Base-by-base conservation (phyloP, 2,797 vertebrate genomes). In the Epinephelus coioides region DNA sequence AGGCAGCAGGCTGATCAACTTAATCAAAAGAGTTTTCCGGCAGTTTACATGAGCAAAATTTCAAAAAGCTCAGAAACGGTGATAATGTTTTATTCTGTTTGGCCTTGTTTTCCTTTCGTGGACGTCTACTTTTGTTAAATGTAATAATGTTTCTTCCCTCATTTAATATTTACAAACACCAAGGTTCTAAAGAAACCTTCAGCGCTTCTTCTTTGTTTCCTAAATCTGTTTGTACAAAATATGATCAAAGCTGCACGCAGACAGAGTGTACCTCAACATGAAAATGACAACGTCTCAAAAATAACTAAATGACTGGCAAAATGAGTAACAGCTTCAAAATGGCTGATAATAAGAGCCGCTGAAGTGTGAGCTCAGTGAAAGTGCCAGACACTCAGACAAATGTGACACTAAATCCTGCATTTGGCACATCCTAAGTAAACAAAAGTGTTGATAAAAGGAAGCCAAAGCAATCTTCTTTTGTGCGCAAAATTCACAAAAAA, bases 401-500 rank as follows among this genome's bases (percentile, higher is more conserved):
- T 79, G 87, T 91, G 90, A 93, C 91, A 92, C 89, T 91, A 92
- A 93, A 92, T 90, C 91, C 90, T 14, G 69, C 81, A n/a, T 92
- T 89, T 91, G 90, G 89, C 87, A 86, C 83, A 79, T 88, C 82
- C 85, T 51, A 60, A 76, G 92, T 92, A 93, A 92, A 93, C 90
- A 93, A 84, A 89, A 81, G 87, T 82, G 86, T 88, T 89, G 90
- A 92, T 88, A 86, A 91, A 89, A 91, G 81, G 78, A 80, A 88
- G 82, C 67, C 68, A 59, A 55, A 55, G 81, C 71, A 85, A 82
- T 85, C 83, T 81, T 72, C 86, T 82, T 85, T 85, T 88, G 85
- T 87, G 71, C 17, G 66, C 57, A 76, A 67, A 79, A 78, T 70
- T 73, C 49, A 55, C 55, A 65, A 19, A 30, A 80, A 27, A 19